Evolutionary conservation across 2,888 invertebrate species (phyloP), one percentile per base, ranked within the genome.

Genomic region (Rhamphomyia laevipes): DNA sequence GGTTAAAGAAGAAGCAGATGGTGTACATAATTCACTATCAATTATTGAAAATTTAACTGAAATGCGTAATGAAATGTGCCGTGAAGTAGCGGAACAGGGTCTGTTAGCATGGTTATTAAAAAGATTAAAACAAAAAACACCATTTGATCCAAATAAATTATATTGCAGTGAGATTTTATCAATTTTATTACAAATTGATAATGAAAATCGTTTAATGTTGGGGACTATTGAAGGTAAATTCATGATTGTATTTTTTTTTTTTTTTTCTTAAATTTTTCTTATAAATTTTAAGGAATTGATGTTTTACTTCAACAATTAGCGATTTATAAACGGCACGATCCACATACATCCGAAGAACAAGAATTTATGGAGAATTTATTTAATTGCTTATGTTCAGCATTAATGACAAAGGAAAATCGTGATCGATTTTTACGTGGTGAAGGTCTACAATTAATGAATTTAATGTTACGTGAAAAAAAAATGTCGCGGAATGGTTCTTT

Each of bases 321-420:
- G 58, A 85, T 88, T 61, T 96, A 93, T 72, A 96, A 96, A 70
- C 77, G 93, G 15, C 93, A 95, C 63, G 95, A 96, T 73, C 96
- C 96, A 0, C 75, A 77, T 47, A 83, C 84, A 48, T 81, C 84
- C 3, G 97, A 97, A 69, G 99, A 99, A 67, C 86, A 90, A 61
- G 99, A 99, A 71, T 86, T 92, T 62, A 97, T 99, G 97, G 97
- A 99, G 71, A 99, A 99, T 72, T 75, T 99, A 57, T 99, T 99
- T 67, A 90, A 97, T 70, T 83, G 88, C 49, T 73, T 99, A 53
- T 99, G 99, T 67, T 95, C 95, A 47, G 84, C 93, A 49, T 75
- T 99, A 50, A 87, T 96, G 85, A 79, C 83, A 54, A 77, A 84
- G 13, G 74, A 84, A 53, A 99, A 99, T 72, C 78, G 95, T 45